Evolutionary conservation across 1,140 invertebrate species (phyloP).

Genomic region (Aporrectodea caliginosa): DNA sequence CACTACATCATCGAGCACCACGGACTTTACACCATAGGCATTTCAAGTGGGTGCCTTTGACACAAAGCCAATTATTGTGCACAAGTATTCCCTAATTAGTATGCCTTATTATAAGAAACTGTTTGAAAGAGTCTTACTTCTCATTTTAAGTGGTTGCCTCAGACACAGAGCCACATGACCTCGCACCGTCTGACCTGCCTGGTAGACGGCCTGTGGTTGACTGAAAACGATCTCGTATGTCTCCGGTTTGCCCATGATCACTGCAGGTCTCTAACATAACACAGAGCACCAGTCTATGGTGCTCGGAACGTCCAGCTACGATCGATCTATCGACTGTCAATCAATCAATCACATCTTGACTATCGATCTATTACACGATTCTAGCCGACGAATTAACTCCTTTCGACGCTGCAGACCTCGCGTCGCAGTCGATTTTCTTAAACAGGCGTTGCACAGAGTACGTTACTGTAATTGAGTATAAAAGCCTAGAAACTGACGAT

Average conservation of each 20-base stretch:
- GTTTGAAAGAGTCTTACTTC: neutral
- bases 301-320: too few species aligned
- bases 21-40: too few species aligned
- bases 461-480: too few species aligned
- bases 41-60: too few species aligned
- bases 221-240: neutral
- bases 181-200: neutral
- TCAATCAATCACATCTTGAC: neutral
- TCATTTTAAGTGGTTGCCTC: neutral
- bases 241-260: neutral
- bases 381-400: neutral
- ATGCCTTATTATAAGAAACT: too few species aligned
- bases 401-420: neutral
- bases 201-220: neutral
- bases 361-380: neutral
- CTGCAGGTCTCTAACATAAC: neutral
- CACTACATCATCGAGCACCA: too few species aligned
- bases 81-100: too few species aligned
- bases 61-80: too few species aligned
- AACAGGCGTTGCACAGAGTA: neutral
- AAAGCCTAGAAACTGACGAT: too few species aligned
- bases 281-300: too few species aligned
- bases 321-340: too few species aligned
- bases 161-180: neutral
- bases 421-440: neutral